Base-by-base conservation (phyloP, 2,113 vertebrate species). In the Petrocephalus microphthalmus region DNA sequence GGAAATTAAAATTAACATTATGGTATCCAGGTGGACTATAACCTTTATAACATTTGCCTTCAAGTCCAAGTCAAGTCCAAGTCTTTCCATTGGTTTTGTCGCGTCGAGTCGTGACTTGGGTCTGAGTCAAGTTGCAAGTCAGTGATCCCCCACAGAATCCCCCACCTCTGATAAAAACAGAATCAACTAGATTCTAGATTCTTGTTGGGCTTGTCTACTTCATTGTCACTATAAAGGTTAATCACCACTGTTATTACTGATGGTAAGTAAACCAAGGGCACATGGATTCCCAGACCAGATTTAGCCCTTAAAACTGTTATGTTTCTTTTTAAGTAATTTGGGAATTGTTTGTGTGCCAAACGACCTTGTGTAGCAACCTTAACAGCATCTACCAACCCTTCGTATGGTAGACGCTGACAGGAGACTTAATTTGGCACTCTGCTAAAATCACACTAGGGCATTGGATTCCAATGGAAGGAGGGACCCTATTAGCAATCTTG, bases 261-360 rank as follows among this genome's bases (percentile, higher is more conserved):
- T 87, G 33, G 33, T 42, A 42, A 52, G 64, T 33, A 56, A 78
- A 54, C 25, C n/a, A 81, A 37, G 8, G 19, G 33, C 71, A 81
- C 7, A 19, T 45, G 17, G 53, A 84, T 20, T 54, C 53, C 22
- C n/a, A 88, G 67, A 49, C 20, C 53, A 83, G 87, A 2, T 83
- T 47, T 49, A 83, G 5, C 29, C 52, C 15, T 57, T 47, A 15
- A 56, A 83, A 25, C 52, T 57, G 33, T 1, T 52, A 88, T 83
- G 19, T 88, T 84, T 45, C 81, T 49, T 83, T 51, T 45, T 25
- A 57, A 84, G 87, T 57, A 84, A 78, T 54, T 71, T 81, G 51
- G 51, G 19, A 37, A 54, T 22, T 53, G 25, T 47, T 67, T 87
- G 15, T 19, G 87, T 42, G 22, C 0, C 42, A 37, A 17, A 17